These are phyloP conservation scores for Willowsia nigromaculata DNA, from an alignment of 2,888 invertebrate genomes.

Conservation along the genomic window DNA sequence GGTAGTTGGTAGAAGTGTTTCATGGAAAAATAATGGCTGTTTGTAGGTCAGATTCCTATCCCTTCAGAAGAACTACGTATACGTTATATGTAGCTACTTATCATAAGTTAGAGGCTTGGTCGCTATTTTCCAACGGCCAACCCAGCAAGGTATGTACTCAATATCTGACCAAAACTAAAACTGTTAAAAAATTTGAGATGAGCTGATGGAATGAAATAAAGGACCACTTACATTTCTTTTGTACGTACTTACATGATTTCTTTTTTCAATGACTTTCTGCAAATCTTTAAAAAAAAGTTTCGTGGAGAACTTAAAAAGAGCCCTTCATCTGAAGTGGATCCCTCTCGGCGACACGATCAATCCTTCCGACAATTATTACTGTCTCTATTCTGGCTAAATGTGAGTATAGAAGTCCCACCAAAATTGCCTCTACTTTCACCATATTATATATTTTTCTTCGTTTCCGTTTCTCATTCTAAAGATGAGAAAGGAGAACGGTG, in stretches of 20 bases:
- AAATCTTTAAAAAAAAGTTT: background rate
- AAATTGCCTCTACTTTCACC: background rate
- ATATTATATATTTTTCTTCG: background rate
- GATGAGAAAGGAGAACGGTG: background rate
- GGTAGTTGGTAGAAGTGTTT: too few relatives aligned
- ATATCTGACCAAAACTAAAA: too few relatives aligned
- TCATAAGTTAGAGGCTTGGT: too few relatives aligned
- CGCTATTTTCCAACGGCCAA: too few relatives aligned
- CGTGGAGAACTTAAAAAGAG: background rate
- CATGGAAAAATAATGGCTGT: too few relatives aligned
- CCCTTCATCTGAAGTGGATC: background rate
- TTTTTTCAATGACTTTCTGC: background rate
- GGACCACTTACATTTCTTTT: background rate
- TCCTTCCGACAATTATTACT: conserved; percentile 30
- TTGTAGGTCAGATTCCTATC: too few relatives aligned
- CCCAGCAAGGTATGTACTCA: too few relatives aligned
- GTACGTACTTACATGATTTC: background rate
- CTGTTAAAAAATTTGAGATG: too few relatives aligned
- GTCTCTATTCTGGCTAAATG: background rate
- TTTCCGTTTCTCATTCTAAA: conserved; percentile 17
- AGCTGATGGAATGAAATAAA: background rate
- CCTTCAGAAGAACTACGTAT: too few relatives aligned
- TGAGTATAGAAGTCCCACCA: background rate
- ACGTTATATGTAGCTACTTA: too few relatives aligned
- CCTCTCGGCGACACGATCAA: conserved; percentile 20